Percentiles rank a stretch among this genome's conserved stretches.
These are phyloP conservation scores for Cordylochernes scorpioides DNA, from an alignment of 2,888 invertebrate genomes.

Conservation along the genomic window DNA sequence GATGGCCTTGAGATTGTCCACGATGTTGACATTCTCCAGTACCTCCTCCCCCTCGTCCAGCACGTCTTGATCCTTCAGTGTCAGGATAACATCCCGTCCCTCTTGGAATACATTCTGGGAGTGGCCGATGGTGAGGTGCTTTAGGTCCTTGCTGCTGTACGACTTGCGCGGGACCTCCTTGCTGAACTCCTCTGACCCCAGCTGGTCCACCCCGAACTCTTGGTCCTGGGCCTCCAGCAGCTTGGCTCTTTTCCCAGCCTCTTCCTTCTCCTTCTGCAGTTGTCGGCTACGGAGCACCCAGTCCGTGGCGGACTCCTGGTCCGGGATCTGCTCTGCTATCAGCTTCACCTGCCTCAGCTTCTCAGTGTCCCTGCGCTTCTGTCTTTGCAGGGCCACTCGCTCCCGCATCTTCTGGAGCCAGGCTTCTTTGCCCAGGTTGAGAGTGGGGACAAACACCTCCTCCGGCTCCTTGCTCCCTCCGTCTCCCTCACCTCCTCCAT, in stretches of 20 bases:
- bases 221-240: too few relatives aligned
- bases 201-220: too few relatives aligned
- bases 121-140: slow-evolving; percentile 63
- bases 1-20: slow-evolving; percentile 54
- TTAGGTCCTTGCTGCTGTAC: slow-evolving; percentile 42
- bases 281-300: slow-evolving; percentile 64
- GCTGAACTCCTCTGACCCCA: too few relatives aligned
- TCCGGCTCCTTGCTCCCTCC: too few relatives aligned
- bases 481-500: too few relatives aligned
- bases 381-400: too few relatives aligned
- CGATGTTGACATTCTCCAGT: slow-evolving; percentile 64
- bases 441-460: too few relatives aligned
- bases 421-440: too few relatives aligned
- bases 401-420: too few relatives aligned
- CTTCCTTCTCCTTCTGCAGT: slow-evolving; percentile 44
- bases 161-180: slow-evolving; percentile 24
- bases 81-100: slow-evolving; percentile 59
- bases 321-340: slow-evolving; percentile 33
- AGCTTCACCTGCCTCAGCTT: slow-evolving; percentile 10
- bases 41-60: slow-evolving; percentile 59
- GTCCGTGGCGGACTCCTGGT: slow-evolving; percentile 36
- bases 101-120: slow-evolving; percentile 39
- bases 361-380: too few relatives aligned
- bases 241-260: slow-evolving; percentile 58
- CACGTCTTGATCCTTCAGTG: slow-evolving; percentile 71